phyloP scores from a whole-genome alignment of 2,113 vertebrate species.

The Solea senegalensis region DNA sequence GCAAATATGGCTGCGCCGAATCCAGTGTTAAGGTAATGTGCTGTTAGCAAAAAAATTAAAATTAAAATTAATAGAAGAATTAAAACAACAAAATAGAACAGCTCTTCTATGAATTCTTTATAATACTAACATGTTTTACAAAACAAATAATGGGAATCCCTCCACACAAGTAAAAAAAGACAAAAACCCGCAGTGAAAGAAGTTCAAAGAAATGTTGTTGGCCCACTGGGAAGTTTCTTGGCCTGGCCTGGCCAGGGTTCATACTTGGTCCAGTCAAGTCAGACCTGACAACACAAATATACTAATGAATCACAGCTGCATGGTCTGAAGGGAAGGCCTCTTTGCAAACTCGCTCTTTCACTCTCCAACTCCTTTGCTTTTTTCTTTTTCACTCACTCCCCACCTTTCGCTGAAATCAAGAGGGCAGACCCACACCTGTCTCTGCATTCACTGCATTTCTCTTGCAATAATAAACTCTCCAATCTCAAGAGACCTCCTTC shows the following conservation, averaged over 20 bases:
- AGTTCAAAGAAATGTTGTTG: slow-evolving; percentile 21
- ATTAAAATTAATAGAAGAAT: not conserved
- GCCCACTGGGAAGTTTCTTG: slow-evolving; percentile 41
- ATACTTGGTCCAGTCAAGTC: slow-evolving; percentile 55
- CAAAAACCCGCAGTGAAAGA: slow-evolving; percentile 9
- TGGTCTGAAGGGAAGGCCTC: slow-evolving; percentile 36
- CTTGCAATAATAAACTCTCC: slow-evolving; percentile 6
- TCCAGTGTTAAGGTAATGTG: no score
- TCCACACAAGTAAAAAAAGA: slow-evolving; percentile 3
- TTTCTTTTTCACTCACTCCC: slow-evolving; percentile 10
- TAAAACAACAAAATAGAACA: not conserved
- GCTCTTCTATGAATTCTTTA: not conserved
- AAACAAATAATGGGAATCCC: slow-evolving; percentile 27
- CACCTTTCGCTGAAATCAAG: slow-evolving; percentile 24
- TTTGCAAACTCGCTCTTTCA: slow-evolving; percentile 16
- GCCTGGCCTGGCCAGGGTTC: slow-evolving; percentile 42
- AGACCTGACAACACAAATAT: slow-evolving; percentile 67
- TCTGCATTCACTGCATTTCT: slow-evolving; percentile 19
- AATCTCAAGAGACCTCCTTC: no score
- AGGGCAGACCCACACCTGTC: slow-evolving; percentile 3
- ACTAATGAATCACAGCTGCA: slow-evolving; percentile 67
- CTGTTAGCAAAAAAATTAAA: slow-evolving; percentile 1
- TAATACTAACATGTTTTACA: slow-evolving; percentile 20
- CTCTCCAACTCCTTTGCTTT: not conserved
- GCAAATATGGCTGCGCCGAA: no score